A percentile compares a stretch with the other conserved stretches of the same genome.
Evolutionary conservation across 2,113 vertebrate genomes (phyloP).

Genomic region (Microtus oregoni): DNA sequence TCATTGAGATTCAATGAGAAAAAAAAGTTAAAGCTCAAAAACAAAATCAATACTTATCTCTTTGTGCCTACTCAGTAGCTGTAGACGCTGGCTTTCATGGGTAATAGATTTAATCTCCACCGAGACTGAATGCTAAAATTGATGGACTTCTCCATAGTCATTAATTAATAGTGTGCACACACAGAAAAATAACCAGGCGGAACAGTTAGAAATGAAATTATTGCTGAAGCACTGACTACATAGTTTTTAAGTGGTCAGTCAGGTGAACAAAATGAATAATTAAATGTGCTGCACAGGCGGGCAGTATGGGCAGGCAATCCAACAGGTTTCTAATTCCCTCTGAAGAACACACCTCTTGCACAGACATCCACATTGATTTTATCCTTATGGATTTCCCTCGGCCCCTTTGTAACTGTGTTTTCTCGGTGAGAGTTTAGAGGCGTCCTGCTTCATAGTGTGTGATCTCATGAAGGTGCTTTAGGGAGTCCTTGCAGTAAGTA

Average conservation of each 20-base stretch:
- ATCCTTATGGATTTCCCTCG: slow-evolving; percentile 17
- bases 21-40: slow-evolving; percentile 81
- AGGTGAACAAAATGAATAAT: slow-evolving; percentile 82
- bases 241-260: slow-evolving; percentile 81
- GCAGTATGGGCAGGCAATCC: slow-evolving; percentile 53
- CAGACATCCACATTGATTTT: slow-evolving; percentile 25
- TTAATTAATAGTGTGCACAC: slow-evolving; percentile 80
- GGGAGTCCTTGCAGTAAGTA: background rate
- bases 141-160: slow-evolving; percentile 73
- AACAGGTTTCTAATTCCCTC: slow-evolving; percentile 63
- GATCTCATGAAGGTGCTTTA: background rate
- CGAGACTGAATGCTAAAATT: slow-evolving; percentile 71
- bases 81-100: slow-evolving; percentile 55
- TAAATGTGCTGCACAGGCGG: slow-evolving; percentile 70
- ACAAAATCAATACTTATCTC: slow-evolving; percentile 75
- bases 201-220: slow-evolving; percentile 82
- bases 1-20: slow-evolving; percentile 68
- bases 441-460: background rate
- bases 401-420: background rate
- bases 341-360: background rate
- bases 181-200: slow-evolving; percentile 75
- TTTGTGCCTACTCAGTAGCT: slow-evolving; percentile 72
- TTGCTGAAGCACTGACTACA: slow-evolving; percentile 70
- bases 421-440: slow-evolving; percentile 7
- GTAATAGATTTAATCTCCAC: slow-evolving; percentile 70